A percentile compares a stretch with the other conserved stretches of the same genome.
Conservation (phyloP, 2,113 vertebrate genomes). For the Columba janthina region DNA sequence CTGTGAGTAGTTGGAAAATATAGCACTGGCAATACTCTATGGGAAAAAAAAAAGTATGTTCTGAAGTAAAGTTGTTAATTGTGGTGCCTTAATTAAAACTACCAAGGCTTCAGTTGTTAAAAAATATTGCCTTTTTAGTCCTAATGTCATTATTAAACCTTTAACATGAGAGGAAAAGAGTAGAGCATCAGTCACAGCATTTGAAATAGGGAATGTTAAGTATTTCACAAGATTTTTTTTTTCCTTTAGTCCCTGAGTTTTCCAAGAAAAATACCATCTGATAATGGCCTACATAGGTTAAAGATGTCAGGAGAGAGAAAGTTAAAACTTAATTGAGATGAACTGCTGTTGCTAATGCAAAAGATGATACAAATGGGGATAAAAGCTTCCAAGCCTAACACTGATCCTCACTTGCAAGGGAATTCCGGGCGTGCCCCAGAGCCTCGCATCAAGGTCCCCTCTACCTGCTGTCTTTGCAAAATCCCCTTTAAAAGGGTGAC, state of each 20-base stretch:
- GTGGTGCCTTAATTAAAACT: background rate
- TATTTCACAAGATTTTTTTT: background rate
- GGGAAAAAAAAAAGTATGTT: background rate
- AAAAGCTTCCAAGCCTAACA: background rate
- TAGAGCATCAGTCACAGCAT: background rate
- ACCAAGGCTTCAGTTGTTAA: background rate
- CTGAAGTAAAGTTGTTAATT: background rate
- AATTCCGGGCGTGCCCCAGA: background rate
- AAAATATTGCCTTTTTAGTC: background rate
- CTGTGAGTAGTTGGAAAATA: background rate
- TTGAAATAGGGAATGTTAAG: background rate
- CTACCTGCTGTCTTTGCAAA: background rate
- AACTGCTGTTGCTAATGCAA: background rate
- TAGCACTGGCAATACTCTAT: background rate
- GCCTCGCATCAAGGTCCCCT: background rate
- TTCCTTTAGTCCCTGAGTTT: background rate
- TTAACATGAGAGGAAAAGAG: background rate
- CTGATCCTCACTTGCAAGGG: background rate
- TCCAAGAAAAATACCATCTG: background rate
- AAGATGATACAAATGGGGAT: background rate
- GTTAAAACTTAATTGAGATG: background rate
- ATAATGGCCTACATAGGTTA: background rate
- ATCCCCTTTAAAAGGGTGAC: background rate
- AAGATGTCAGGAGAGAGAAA: background rate
- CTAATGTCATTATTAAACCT: background rate